Evolutionary conservation across 2,888 invertebrate species (phyloP).

Genomic region (Sepioteuthis lessoniana): DNA sequence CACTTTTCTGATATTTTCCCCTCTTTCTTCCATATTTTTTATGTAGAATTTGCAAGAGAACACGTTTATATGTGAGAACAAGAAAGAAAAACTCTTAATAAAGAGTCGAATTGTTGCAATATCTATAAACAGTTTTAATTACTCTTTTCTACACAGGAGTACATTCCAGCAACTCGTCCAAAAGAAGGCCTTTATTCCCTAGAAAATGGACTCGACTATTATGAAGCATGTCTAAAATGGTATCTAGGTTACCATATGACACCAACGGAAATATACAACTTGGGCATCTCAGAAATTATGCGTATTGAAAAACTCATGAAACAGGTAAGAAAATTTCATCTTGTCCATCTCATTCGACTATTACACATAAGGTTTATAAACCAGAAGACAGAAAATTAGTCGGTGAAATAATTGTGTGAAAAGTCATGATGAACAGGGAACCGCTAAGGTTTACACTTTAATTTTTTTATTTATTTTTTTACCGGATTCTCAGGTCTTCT

Average conservation of each 20-base stretch:
- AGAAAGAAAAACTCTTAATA: background rate
- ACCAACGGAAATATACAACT: conserved; percentile 55
- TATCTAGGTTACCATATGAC: conserved; percentile 56
- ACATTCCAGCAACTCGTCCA: conserved; percentile 54
- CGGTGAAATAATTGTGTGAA: too few species aligned
- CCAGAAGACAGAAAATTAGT: too few species aligned
- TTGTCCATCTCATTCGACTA: background rate
- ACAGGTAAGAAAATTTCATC: conserved; percentile 52
- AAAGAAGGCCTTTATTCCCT: conserved; percentile 57
- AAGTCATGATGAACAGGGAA: too few species aligned
- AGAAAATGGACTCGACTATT: conserved; percentile 56
- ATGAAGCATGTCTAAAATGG: conserved; percentile 60
- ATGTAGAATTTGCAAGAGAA: too few species aligned
- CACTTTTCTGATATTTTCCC: too few species aligned
- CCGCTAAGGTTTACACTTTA: too few species aligned
- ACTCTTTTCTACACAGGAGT: conserved; percentile 53
- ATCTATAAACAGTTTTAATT: too few species aligned
- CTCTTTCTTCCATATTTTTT: too few species aligned
- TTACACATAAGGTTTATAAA: background rate
- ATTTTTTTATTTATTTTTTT: too few species aligned
- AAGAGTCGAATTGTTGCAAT: background rate
- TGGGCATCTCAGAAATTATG: conserved; percentile 57
- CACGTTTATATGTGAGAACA: background rate
- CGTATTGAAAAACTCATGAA: conserved; percentile 58
- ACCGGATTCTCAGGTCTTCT: too few species aligned